These are phyloP conservation scores for Arge pagana DNA, from an alignment of 2,888 invertebrate genomes.

Conservation along the genomic window DNA sequence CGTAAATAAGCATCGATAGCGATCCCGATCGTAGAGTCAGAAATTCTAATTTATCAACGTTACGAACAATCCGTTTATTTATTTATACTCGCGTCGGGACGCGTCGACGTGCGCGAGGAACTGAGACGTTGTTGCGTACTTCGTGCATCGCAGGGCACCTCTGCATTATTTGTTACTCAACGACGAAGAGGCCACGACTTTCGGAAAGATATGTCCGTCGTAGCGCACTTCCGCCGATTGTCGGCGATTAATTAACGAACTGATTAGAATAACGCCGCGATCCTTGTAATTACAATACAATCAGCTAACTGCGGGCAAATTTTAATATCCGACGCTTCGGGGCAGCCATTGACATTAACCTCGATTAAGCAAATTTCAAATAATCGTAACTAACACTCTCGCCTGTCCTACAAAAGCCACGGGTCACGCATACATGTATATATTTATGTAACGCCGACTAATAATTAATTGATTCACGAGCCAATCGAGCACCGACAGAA, in stretches of 20 bases:
- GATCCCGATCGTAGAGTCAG: constrained; percentile 27
- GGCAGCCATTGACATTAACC: constrained; percentile 44
- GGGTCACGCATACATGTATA: neutral
- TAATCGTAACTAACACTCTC: neutral
- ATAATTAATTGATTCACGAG: neutral
- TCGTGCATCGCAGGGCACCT: neutral
- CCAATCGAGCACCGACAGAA: no score
- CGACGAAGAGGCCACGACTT: constrained; percentile 25
- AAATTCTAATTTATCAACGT: constrained; percentile 15
- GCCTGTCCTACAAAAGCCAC: neutral
- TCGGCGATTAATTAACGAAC: constrained; percentile 42
- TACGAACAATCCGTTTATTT: neutral
- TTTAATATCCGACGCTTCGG: constrained; percentile 42
- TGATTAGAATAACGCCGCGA: constrained; percentile 44
- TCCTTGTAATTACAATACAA: constrained; percentile 53
- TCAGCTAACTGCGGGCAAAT: constrained; percentile 44
- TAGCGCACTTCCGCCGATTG: constrained; percentile 50
- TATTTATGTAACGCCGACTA: neutral
- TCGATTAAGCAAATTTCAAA: neutral
- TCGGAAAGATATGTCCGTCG: neutral
- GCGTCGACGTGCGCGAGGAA: no score
- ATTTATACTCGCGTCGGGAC: neutral
- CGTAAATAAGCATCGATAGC: constrained; percentile 30
- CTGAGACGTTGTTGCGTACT: neutral
- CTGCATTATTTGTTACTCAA: constrained; percentile 28